Percentiles rank a stretch among this genome's conserved stretches.
Conservation (phyloP, 2,113 vertebrate genomes). For the Passer montanus region DNA sequence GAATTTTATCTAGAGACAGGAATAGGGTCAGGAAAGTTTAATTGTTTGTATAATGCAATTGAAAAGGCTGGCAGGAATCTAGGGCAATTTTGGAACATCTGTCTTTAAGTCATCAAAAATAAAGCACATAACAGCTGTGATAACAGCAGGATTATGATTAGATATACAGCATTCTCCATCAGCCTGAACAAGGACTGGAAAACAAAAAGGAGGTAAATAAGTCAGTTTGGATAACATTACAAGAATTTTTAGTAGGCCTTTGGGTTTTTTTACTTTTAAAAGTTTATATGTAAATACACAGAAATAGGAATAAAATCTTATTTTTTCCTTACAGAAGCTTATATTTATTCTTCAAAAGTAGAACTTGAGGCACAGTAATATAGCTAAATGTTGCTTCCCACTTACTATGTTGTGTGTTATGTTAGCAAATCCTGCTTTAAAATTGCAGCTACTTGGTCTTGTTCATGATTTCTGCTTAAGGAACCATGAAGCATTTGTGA, state of each 20-base stretch:
- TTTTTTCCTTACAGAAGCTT: neutral
- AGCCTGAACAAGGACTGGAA: slow-evolving; percentile 27
- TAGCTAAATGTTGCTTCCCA: neutral
- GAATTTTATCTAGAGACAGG: slow-evolving; percentile 55
- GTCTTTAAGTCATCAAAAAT: slow-evolving; percentile 57
- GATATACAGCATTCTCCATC: slow-evolving; percentile 22
- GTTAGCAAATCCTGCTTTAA: neutral
- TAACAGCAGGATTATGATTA: slow-evolving; percentile 55
- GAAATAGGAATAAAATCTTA: neutral
- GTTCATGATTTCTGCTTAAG: neutral
- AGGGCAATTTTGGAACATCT: slow-evolving; percentile 66
- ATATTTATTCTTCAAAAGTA: neutral
- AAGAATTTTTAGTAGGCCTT: neutral
- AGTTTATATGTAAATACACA: neutral
- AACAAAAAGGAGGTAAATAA: slow-evolving; percentile 43
- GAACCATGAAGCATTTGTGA: neutral
- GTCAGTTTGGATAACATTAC: neutral
- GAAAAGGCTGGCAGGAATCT: slow-evolving; percentile 54
- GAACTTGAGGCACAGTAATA: neutral
- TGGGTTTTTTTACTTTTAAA: neutral
- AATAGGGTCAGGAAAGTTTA: slow-evolving; percentile 55
- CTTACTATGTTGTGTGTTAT: neutral
- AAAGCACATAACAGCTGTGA: slow-evolving; percentile 55
- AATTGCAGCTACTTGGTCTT: neutral
- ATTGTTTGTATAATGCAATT: slow-evolving; percentile 66